Evolutionary conservation across 2,888 invertebrate genomes (phyloP), one percentile per base, ranked within the genome.

Genomic region (Malachius bipustulatus): DNA sequence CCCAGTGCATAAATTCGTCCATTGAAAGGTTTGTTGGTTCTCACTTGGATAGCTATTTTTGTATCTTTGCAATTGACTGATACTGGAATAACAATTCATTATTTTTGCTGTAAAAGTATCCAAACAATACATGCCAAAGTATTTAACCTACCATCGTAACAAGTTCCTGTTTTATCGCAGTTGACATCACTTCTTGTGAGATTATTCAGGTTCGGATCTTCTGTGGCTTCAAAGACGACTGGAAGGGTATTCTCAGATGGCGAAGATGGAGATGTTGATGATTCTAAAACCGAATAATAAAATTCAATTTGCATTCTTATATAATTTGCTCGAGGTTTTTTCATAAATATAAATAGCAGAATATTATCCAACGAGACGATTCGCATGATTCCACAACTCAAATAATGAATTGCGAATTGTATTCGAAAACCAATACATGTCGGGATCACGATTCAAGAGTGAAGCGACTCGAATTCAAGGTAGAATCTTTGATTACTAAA

Each of bases 21-120:
- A 54, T 90, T 91, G 71, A 93, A 93, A 13, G 89, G 89, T 55
- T 89, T 87, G 63, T 90, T 91, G 24, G 91, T 91, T 48, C 83
- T 73, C 12, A 93, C 89, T 64, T 88, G 87, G 1, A 93, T 85
- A 3, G 90, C 89, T 51, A 93, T 91, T 52, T 85, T 74, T 2
- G 90, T 90, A 59, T 93, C 91, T 63, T 90, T 91, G 69, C 91
- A 93, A 60, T 89, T 85, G 1, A 91, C 90, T 15, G 88, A 81
- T 34, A 93, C 91, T 91, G 63, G 28, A 67, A 65, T 45, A 15
- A 14, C 44, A 19, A n/a, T 19, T 19, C n/a, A 19, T 19, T 19
- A 19, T 28, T n/a, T 33, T 35, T 36, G 27, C 14, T 37, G 27
- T 37, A 30, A 14, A 26, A 3, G 6, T 35, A 16, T 24, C 15